phyloP scores from a whole-genome alignment of 2,797 vertebrate species.

The Myotis daubentonii region DNA sequence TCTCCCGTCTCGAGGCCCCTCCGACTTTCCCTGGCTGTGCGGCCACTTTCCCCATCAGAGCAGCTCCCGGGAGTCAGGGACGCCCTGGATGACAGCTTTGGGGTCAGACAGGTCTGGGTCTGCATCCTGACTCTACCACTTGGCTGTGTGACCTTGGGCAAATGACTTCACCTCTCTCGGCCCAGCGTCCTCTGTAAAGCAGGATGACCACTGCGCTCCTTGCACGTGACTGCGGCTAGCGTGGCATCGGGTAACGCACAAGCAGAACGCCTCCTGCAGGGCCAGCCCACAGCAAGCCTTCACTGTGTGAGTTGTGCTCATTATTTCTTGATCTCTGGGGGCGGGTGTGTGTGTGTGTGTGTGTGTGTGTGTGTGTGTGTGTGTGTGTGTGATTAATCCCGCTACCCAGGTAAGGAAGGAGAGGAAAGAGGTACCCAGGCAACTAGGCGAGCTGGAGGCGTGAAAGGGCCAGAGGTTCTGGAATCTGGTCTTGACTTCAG shows the following conservation, averaged over 20 bases:
- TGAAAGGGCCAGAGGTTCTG: neutral
- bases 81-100: neutral
- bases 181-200: neutral
- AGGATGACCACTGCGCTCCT: neutral
- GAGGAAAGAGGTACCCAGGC: neutral
- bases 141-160: neutral
- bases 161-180: neutral
- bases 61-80: neutral
- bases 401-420: neutral
- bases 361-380: no score
- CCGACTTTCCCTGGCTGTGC: neutral
- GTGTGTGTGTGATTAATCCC: neutral
- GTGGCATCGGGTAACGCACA: neutral
- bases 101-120: neutral
- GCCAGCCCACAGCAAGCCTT: neutral
- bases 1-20: neutral
- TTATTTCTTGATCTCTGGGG: conserved; percentile 9
- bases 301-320: neutral
- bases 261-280: neutral
- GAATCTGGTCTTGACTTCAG: neutral
- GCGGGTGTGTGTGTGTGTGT: no score
- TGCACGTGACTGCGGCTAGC: neutral
- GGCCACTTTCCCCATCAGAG: neutral
- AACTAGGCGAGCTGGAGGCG: neutral
- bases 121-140: neutral